Evolutionary conservation across 2,797 vertebrate species (phyloP).

Genomic region (Acanthiza pusilla): DNA sequence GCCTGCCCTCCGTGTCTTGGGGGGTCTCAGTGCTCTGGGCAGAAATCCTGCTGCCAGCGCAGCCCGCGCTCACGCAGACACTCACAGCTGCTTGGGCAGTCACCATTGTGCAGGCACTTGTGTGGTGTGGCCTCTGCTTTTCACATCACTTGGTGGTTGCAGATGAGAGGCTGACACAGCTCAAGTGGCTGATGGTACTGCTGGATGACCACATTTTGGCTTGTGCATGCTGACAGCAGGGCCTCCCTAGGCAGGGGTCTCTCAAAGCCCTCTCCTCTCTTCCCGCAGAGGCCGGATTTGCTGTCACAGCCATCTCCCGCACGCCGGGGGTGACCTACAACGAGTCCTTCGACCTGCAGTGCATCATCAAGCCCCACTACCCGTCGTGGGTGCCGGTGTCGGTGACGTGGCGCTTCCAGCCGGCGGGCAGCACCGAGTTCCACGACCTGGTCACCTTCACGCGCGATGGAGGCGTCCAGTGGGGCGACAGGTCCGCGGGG

Average conservation of each 20-base stretch:
- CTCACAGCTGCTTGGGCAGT: not conserved
- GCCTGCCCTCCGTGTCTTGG: fast-evolving
- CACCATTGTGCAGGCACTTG: not conserved
- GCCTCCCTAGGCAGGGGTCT: not conserved
- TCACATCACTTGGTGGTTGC: not conserved
- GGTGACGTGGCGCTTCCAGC: slow-evolving; percentile 94
- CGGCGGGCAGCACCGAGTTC: slow-evolving; percentile 77
- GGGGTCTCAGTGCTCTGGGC: not conserved
- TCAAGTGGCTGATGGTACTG: fast-evolving
- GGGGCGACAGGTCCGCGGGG: slow-evolving; percentile 84
- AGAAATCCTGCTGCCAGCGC: not conserved
- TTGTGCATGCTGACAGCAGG: not conserved
- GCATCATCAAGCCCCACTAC: slow-evolving; percentile 93
- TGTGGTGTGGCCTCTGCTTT: not conserved
- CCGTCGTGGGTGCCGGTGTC: slow-evolving; percentile 87
- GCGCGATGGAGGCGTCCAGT: slow-evolving; percentile 89
- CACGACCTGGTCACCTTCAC: slow-evolving; percentile 94
- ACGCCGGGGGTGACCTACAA: slow-evolving; percentile 91
- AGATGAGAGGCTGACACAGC: fast-evolving
- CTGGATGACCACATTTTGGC: not conserved
- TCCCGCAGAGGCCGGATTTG: slow-evolving; percentile 86
- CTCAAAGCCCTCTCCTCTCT: not conserved
- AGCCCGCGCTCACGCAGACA: fast-evolving
- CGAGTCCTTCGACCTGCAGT: slow-evolving; percentile 93
- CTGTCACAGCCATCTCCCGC: slow-evolving; percentile 92